These are phyloP conservation scores for Drosophila suboccidentalis DNA, from an alignment of 2,888 invertebrate species.

Conservation along the genomic window DNA sequence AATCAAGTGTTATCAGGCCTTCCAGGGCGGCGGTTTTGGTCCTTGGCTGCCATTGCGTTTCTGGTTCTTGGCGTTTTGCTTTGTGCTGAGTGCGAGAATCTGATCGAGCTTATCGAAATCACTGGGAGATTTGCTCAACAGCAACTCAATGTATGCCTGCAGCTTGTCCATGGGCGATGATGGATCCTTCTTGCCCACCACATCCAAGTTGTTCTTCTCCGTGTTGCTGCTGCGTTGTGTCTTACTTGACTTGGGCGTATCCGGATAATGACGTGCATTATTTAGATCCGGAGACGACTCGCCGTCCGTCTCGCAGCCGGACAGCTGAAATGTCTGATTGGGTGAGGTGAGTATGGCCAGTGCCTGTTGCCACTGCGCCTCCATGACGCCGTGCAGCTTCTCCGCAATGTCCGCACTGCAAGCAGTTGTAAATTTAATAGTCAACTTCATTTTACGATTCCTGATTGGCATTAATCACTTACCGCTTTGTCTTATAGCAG, in stretches of 20 bases:
- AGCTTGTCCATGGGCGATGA: conserved; percentile 78
- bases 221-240: conserved; percentile 69
- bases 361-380: conserved; percentile 93
- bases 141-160: conserved; percentile 85
- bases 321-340: conserved; percentile 59
- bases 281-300: conserved; percentile 74
- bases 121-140: conserved; percentile 87
- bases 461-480: not conserved
- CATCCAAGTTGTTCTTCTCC: conserved; percentile 74
- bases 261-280: conserved; percentile 78
- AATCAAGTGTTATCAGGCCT: conserved; percentile 51
- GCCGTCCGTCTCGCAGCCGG: conserved; percentile 50
- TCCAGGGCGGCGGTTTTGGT: conserved; percentile 81
- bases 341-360: conserved; percentile 88
- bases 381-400: conserved; percentile 92
- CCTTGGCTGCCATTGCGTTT: conserved; percentile 30
- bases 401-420: conserved; percentile 90
- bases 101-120: conserved; percentile 84
- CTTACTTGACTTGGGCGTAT: conserved; percentile 84
- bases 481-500: conserved; percentile 83
- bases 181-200: conserved; percentile 58
- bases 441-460: not conserved
- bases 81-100: conserved; percentile 74
- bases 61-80: conserved; percentile 51
- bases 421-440: not conserved